These are phyloP conservation scores for Hypomesus transpacificus DNA, from an alignment of 2,113 vertebrate genomes.

Conservation along the genomic window DNA sequence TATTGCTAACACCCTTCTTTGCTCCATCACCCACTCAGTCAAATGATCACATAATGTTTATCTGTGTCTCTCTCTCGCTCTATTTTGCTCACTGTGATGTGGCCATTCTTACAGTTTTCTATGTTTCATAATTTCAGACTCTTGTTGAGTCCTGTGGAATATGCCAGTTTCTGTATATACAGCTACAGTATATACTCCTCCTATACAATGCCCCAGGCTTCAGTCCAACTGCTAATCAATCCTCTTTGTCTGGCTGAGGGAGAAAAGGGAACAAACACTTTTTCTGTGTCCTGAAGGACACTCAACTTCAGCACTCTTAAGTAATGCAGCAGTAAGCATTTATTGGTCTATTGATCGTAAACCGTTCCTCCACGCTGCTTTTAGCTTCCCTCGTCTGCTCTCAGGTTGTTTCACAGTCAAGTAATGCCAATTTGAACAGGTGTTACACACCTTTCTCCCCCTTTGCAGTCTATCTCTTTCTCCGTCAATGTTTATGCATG, in stretches of 20 bases:
- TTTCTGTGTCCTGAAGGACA: constrained; percentile 35
- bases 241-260: not conserved
- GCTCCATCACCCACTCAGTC: constrained; percentile 35
- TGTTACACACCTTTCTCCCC: constrained; percentile 20
- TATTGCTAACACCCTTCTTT: constrained; percentile 28
- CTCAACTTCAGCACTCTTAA: constrained; percentile 31
- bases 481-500: not conserved
- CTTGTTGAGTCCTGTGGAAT: no score
- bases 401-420: constrained; percentile 20
- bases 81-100: no score
- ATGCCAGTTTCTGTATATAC: no score
- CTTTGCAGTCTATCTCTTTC: not conserved
- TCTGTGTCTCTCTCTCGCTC: no score
- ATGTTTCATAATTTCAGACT: no score
- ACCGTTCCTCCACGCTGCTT: constrained; percentile 24
- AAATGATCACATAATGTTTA: constrained; percentile 5
- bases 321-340: constrained; percentile 53
- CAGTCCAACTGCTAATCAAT: no score
- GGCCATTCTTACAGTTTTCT: no score
- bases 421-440: constrained; percentile 22
- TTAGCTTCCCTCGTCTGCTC: constrained; percentile 16
- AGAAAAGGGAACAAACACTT: constrained; percentile 21
- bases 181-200: no score
- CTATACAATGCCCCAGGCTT: no score
- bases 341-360: constrained; percentile 48